A percentile compares a stretch with the other conserved stretches of the same genome.
Evolutionary conservation across 1,140 invertebrate genomes (phyloP).

Genomic region (Charaxes varanes): DNA sequence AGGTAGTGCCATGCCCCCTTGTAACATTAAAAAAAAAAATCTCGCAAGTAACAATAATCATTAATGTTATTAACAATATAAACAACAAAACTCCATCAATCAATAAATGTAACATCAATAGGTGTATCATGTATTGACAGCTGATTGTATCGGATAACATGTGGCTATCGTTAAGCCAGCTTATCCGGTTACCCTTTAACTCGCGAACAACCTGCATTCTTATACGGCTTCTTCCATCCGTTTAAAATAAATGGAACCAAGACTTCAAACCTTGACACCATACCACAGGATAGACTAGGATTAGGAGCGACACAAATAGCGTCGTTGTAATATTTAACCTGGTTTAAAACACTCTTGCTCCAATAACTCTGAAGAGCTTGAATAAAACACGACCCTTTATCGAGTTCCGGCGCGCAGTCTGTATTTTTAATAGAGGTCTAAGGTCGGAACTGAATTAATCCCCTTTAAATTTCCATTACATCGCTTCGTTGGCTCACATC

Average conservation of each 20-base stretch:
- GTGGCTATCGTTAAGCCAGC: constrained; percentile 11
- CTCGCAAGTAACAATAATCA: too few relatives aligned
- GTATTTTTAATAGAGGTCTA: constrained; percentile 36
- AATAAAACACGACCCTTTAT: constrained; percentile 28
- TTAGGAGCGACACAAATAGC: constrained; percentile 1
- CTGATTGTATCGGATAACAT: constrained; percentile 9
- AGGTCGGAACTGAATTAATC: constrained; percentile 28
- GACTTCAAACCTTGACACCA: constrained; percentile 17
- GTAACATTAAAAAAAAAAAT: too few relatives aligned
- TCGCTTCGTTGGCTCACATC: constrained; percentile 30
- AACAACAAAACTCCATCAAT: too few relatives aligned
- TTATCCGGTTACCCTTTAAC: constrained; percentile 11
- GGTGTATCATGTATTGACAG: too few relatives aligned
- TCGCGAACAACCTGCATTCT: constrained; percentile 11
- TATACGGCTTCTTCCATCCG: constrained; percentile 14
- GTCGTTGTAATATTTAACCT: constrained; percentile 12
- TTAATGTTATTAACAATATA: too few relatives aligned
- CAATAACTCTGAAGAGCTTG: constrained; percentile 8
- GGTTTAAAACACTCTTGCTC: constrained; percentile 8
- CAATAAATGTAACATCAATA: too few relatives aligned
- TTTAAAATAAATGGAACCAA: constrained; percentile 19
- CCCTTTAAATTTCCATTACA: constrained; percentile 54
- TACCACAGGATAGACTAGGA: constrained; percentile 2
- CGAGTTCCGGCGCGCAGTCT: constrained; percentile 17
- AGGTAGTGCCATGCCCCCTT: too few relatives aligned